Percentiles rank a stretch among this genome's conserved stretches.
Conservation (phyloP, 2,888 invertebrate genomes). For the Stictocephala bisonia region DNA sequence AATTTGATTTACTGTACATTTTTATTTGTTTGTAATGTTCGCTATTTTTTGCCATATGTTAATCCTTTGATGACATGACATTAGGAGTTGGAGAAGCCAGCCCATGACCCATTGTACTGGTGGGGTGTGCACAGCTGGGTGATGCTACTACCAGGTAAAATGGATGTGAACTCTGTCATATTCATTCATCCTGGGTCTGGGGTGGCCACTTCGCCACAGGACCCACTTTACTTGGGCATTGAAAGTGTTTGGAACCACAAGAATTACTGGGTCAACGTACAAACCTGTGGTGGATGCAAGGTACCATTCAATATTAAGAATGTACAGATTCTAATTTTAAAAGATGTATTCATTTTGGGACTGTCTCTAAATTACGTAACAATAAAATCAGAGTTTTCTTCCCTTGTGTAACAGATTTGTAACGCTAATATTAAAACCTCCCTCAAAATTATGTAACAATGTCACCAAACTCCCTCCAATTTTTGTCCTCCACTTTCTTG, state of each 20-base stretch:
- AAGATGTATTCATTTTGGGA: too few relatives aligned
- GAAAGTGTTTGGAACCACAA: conserved; percentile 88
- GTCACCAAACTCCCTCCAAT: too few relatives aligned
- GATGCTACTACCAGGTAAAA: conserved; percentile 71
- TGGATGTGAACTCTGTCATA: conserved; percentile 73
- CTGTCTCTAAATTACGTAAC: too few relatives aligned
- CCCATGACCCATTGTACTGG: conserved; percentile 74
- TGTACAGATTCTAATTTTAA: too few relatives aligned
- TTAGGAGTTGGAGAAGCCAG: conserved; percentile 69
- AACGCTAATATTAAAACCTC: too few relatives aligned
- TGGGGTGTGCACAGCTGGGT: conserved; percentile 88
- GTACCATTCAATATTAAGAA: too few relatives aligned
- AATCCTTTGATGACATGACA: too few relatives aligned
- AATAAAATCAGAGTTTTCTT: too few relatives aligned
- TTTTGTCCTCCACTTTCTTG: too few relatives aligned
- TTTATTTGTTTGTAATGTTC: neutral
- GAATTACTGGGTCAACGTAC: conserved; percentile 79
- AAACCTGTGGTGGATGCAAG: conserved; percentile 44
- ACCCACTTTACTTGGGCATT: conserved; percentile 76
- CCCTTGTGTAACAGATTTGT: too few relatives aligned
- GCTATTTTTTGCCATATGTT: too few relatives aligned
- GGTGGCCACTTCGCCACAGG: conserved; percentile 68
- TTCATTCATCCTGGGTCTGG: conserved; percentile 92
- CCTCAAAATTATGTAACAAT: too few relatives aligned
- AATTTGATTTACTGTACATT: neutral